Evolutionary conservation across 2,888 invertebrate species (phyloP).

Genomic region (Synanthedon formicaeformis): DNA sequence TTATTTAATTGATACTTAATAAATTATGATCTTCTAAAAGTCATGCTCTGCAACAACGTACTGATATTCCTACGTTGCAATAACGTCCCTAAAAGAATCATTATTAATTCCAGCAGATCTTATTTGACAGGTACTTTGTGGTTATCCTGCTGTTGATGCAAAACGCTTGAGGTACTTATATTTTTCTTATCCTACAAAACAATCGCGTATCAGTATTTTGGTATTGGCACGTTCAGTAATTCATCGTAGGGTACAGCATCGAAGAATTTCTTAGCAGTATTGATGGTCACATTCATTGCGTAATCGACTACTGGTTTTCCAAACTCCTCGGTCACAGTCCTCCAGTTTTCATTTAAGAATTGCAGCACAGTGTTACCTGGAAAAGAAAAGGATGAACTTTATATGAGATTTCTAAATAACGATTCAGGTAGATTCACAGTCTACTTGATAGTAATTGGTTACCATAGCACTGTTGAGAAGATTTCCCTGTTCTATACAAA

Average conservation of each 20-base stretch:
- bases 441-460: too few relatives aligned
- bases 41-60: background rate
- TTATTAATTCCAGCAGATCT: too few relatives aligned
- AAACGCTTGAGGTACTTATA: background rate
- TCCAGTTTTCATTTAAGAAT: slow-evolving; percentile 62
- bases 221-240: slow-evolving; percentile 52
- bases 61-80: background rate
- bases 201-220: slow-evolving; percentile 33
- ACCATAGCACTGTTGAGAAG: too few relatives aligned
- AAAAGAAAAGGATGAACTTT: slow-evolving; percentile 1
- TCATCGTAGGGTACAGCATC: slow-evolving; percentile 59
- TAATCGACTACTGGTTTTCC: slow-evolving; percentile 61
- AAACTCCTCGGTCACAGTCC: slow-evolving; percentile 59
- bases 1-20: too few relatives aligned
- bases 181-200: background rate
- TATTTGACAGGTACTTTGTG: background rate
- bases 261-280: slow-evolving; percentile 56
- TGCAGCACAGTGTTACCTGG: slow-evolving; percentile 57
- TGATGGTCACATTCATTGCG: slow-evolving; percentile 54
- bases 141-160: background rate
- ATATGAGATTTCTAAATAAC: background rate
- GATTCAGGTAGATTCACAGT: too few relatives aligned
- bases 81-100: too few relatives aligned
- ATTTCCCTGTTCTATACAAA: too few relatives aligned
- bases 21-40: too few relatives aligned